Evolutionary conservation across 2,797 vertebrate species (phyloP).

Genomic region (Prionace glauca): DNA sequence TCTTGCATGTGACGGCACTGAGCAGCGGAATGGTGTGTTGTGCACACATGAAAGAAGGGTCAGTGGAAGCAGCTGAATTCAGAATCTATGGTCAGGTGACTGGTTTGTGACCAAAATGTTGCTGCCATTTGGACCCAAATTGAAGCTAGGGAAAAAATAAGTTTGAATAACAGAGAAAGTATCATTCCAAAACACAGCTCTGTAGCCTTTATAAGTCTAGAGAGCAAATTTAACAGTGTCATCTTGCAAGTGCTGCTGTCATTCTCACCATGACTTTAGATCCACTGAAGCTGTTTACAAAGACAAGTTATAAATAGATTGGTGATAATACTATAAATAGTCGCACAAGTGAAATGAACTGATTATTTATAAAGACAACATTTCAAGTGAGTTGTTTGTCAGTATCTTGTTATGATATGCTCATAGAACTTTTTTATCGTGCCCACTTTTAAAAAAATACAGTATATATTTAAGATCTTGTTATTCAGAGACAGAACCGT

Average conservation of each 20-base stretch:
- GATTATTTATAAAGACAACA: background rate
- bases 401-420: background rate
- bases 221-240: background rate
- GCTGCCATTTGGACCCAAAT: background rate
- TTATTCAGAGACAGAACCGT: background rate
- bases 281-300: slow-evolving; percentile 4
- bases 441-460: background rate
- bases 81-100: background rate
- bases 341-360: background rate
- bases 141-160: background rate
- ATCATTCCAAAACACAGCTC: background rate
- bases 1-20: background rate
- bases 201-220: background rate
- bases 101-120: background rate
- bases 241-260: background rate
- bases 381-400: background rate
- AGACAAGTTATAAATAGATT: background rate
- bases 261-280: background rate
- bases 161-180: background rate
- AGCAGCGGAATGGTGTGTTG: background rate
- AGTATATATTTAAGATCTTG: background rate
- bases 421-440: background rate
- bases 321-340: background rate
- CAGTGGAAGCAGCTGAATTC: background rate
- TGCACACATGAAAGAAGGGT: background rate